Base-by-base conservation (phyloP, 2,888 invertebrate genomes). In the Ametastegia equiseti region DNA sequence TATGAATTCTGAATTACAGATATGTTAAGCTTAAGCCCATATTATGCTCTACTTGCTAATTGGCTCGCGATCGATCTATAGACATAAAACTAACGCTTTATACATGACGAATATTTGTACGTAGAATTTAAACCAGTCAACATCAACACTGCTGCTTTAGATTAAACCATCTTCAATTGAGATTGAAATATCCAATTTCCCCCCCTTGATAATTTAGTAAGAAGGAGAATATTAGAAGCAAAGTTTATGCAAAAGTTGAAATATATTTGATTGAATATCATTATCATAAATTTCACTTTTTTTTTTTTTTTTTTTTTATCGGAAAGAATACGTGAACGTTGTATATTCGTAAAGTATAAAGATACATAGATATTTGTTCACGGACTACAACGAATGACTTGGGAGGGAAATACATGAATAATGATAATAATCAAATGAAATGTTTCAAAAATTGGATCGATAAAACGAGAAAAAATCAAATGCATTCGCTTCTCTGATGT, bases 61-160 rank as follows among this genome's bases (percentile, higher is more conserved):
- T 54, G 54, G 75, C 75, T 75, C n/a, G 54, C 50, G 36, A 75
- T n/a, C 27, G 45, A 75, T 75, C 33, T 5, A 54, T 75, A n/a
- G 54, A 54, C 15, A n/a, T n/a, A 54, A 75, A 75, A 75, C 54
- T 75, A 75, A 75, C 54, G 75, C 54, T 73, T 73, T 50, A 73
- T 30, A 47, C 42, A 33, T 69, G n/a, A 42, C 13, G 30, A 50
- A 13, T n/a, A n/a, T n/a, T n/a, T n/a, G 33, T 54, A 75, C 19
- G 36, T 54, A 50, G 33, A 75, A 75, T 75, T 75, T 75, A 45
- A 45, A 50, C 50, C 19, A 73, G 33, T 33, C 19, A 67, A 15
- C 73, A 75, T n/a, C n/a, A n/a, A n/a, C n/a, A n/a, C n/a, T n/a
- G n/a, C 73, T 36, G 75, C 75, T 75, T 75, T 54, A 54, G 6